Percentiles rank a stretch among this genome's conserved stretches.
Evolutionary conservation across 1,140 invertebrate species (phyloP).

Genomic region (Arctopsyche grandis): DNA sequence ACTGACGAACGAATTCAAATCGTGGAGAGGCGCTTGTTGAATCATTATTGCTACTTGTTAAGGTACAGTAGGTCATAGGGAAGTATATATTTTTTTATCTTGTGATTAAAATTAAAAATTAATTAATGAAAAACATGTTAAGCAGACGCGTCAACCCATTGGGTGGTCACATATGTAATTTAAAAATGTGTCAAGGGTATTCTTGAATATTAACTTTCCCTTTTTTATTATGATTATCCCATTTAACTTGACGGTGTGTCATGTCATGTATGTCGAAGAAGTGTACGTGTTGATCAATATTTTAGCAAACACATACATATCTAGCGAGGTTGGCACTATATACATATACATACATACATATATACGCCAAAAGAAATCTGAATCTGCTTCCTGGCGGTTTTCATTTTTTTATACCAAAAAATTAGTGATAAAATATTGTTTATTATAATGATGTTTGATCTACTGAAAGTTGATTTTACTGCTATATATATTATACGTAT

Average conservation of each 20-base stretch:
- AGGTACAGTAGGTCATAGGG: slow-evolving; percentile 38
- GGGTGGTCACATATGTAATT: no score
- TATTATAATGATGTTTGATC: slow-evolving; percentile 47
- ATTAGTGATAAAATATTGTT: neutral
- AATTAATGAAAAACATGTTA: neutral
- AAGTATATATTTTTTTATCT: slow-evolving; percentile 53
- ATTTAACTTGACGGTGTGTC: no score
- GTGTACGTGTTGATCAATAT: no score
- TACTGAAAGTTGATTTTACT: slow-evolving; percentile 44
- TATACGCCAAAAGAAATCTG: no score
- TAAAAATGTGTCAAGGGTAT: no score
- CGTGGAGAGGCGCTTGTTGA: slow-evolving; percentile 27
- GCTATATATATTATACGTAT: slow-evolving; percentile 51
- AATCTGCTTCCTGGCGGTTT: neutral
- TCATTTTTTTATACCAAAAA: neutral
- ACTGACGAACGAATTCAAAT: slow-evolving; percentile 40
- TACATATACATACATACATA: no score
- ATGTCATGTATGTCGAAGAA: no score
- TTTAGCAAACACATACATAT: no score
- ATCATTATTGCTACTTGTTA: slow-evolving; percentile 43
- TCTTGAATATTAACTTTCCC: no score
- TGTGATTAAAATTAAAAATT: slow-evolving; percentile 12
- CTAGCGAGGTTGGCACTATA: no score
- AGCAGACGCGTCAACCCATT: neutral
- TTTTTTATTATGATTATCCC: no score